Evolutionary conservation across 2,797 vertebrate species (phyloP), one percentile per base, ranked within the genome.

Genomic region (Hapalemur alaotrensis): DNA sequence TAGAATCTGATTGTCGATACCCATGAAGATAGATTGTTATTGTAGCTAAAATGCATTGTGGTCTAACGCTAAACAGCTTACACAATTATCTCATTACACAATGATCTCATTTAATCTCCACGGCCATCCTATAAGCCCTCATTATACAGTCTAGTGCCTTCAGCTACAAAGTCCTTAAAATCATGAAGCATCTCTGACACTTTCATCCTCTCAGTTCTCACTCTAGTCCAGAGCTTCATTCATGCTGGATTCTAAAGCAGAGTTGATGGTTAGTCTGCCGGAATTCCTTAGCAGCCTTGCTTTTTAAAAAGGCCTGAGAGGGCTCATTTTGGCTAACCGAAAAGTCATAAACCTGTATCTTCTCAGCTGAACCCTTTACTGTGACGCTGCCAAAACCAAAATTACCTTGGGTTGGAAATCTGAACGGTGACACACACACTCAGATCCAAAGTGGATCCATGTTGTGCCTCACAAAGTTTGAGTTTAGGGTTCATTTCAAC

Each of bases 401-500:
- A 43, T 84, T 84, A 65, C 43, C 63, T 89, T 20, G 32, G 23
- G 46, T 15, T 86, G 46, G 69, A 93, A 85, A 78, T 59, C 41
- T 57, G 83, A 46, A 38, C n/a, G 61, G 28, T n/a, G n/a, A 67
- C 63, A 78, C 1, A 67, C 63, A 78, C 1, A 1, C 89, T 94
- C 43, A 73, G 91, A 88, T 94, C 91, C 88, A 76, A 89, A 86
- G 69, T 8, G 10, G 4, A 61, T 87, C 50, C 10, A 54, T 87
- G 93, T 94, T 89, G n/a, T 35, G 48, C 59, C n/a, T 67, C 50
- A 30, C 38, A 22, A 46, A 50, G 78, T 65, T 91, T 79, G 46
- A 76, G 48, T 90, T 93, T 70, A 95, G 80, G 80, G 72, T 89
- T 96, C 89, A 93, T 85, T 84, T 96, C 91, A 50, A 83, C n/a